phyloP scores from a whole-genome alignment of 1,140 invertebrate genomes.

The Papilio polytes region DNA sequence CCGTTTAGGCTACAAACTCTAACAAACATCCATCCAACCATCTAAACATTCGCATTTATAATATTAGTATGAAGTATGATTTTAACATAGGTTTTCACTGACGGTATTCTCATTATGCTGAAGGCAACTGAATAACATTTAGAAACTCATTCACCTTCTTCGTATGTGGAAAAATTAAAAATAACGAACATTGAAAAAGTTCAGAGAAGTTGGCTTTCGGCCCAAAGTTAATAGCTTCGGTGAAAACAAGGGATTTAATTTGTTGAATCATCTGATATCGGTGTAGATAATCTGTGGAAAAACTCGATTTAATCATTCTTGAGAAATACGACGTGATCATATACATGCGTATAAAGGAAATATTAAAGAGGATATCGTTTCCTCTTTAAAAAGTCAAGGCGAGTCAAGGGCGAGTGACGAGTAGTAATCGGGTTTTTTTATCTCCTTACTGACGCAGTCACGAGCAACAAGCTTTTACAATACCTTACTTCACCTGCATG shows the following conservation, averaged over 20 bases:
- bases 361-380: not conserved
- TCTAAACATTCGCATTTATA: too few species aligned
- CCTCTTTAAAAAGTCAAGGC: slow-evolving; percentile 26
- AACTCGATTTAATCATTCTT: slow-evolving; percentile 3
- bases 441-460: too few species aligned
- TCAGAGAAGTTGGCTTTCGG: slow-evolving; percentile 19
- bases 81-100: not conserved
- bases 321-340: not conserved
- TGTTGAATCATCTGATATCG: slow-evolving; percentile 7
- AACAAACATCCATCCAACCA: too few species aligned
- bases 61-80: too few species aligned
- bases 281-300: not conserved
- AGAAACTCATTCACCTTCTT: not conserved
- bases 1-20: too few species aligned
- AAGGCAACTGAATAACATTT: not conserved
- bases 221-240: slow-evolving; percentile 20
- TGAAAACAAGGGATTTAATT: slow-evolving; percentile 24
- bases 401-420: not conserved
- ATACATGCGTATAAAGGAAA: slow-evolving; percentile 3
- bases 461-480: too few species aligned
- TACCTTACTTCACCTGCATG: too few species aligned
- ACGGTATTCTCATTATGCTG: not conserved
- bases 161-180: not conserved
- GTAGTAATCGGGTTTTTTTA: not conserved
- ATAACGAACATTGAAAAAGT: slow-evolving; percentile 14